phyloP scores from a whole-genome alignment of 2,797 vertebrate genomes.

The Bovichtus diacanthus region DNA sequence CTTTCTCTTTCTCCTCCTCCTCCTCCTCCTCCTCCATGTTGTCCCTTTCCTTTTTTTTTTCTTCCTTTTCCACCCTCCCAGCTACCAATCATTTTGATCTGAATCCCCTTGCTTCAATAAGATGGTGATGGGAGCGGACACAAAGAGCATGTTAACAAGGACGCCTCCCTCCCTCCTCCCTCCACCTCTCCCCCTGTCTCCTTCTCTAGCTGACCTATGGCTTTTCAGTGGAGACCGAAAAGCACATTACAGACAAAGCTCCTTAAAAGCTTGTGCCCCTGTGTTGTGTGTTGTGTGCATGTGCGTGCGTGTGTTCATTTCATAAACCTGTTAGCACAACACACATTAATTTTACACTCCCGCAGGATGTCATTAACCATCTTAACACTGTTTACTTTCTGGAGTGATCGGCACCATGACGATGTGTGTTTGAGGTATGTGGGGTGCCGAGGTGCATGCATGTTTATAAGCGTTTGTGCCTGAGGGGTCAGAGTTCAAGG shows the following conservation, averaged over 20 bases:
- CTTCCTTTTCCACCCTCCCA: constrained; percentile 9
- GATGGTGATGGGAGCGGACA: constrained; percentile 69
- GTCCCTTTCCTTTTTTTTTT: neutral
- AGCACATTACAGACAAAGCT: constrained; percentile 83
- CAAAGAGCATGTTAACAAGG: constrained; percentile 79
- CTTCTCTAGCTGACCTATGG: constrained; percentile 67
- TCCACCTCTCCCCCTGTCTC: constrained; percentile 33
- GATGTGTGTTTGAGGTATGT: neutral
- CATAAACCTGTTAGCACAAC: constrained; percentile 58
- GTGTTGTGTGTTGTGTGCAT: neutral
- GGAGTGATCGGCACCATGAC: neutral
- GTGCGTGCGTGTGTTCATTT: constrained; percentile 17
- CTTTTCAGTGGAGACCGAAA: constrained; percentile 67
- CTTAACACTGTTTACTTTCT: constrained; percentile 1
- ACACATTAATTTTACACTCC: constrained; percentile 30
- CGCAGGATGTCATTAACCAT: constrained; percentile 18
- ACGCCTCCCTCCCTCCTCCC: constrained; percentile 31
- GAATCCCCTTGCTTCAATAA: constrained; percentile 46
- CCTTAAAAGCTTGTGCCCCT: constrained; percentile 76
- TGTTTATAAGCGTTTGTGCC: neutral
- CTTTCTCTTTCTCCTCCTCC: constrained; percentile 18
- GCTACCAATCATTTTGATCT: constrained; percentile 64
- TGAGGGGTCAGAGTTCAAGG: constrained; percentile 34
- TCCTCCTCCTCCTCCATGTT: constrained; percentile 7
- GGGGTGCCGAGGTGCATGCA: neutral